Conservation (phyloP, 2,113 vertebrate genomes). For the Chunga burmeisteri region DNA sequence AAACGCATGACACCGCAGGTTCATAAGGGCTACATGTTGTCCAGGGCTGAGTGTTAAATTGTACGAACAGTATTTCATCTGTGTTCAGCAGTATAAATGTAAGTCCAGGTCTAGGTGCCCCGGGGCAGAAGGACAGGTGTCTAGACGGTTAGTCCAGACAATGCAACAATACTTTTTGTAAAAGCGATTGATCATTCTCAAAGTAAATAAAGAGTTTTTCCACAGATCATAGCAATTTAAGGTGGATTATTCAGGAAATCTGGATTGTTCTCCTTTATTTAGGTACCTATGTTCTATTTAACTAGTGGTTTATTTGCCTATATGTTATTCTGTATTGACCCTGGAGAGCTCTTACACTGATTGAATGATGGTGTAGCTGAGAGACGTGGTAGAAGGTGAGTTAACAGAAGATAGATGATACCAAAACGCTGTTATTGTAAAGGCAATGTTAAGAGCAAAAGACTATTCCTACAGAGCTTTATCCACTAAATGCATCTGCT, state of each 20-base stretch:
- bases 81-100: background rate
- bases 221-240: background rate
- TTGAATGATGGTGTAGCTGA: background rate
- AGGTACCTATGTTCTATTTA: background rate
- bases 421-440: background rate
- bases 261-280: background rate
- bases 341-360: background rate
- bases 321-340: background rate
- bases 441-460: background rate
- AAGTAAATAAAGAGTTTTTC: background rate
- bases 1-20: fast-evolving
- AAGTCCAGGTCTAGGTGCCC: background rate
- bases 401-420: background rate
- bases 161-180: background rate
- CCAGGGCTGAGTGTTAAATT: background rate
- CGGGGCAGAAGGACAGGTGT: background rate
- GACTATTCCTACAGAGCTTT: background rate
- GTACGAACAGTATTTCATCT: background rate
- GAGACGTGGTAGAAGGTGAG: background rate
- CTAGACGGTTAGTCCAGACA: background rate
- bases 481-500: background rate
- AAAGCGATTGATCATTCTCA: background rate
- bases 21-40: background rate
- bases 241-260: background rate
- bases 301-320: background rate